Evolutionary conservation across 2,797 vertebrate genomes (phyloP), one percentile per base, ranked within the genome.

Genomic region (Melopsittacus undulatus): DNA sequence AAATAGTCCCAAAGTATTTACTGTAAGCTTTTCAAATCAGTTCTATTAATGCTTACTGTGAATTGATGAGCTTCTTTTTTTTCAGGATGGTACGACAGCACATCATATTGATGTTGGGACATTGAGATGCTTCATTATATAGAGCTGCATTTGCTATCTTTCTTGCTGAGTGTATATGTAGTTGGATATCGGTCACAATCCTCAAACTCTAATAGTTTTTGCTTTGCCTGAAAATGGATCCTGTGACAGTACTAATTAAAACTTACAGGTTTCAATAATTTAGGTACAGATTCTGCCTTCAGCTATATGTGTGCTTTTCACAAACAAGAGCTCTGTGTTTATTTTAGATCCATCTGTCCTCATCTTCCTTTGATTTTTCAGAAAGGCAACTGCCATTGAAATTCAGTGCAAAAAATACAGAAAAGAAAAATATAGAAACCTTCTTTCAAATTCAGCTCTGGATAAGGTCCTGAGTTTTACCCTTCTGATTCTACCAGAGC

Each of bases 251-350:
- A 52, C 91, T 94, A 96, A 94, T 94, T 96, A 94, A 95, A 89
- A 92, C 46, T 61, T 85, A 77, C 16, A 82, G 34, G 24, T 95
- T 88, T 95, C 75, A 79, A 43, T 91, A 87, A 95, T 95, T 94
- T 93, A 83, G 81, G 82, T 92, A 89, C 83, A 84, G 83, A 90
- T 91, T 90, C 87, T 94, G 85, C 92, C 90, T 81, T 96, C 72
- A 92, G 92, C 93, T 95, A 93, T 92, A 69, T 89, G 81, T 88
- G 87, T 85, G 63, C 74, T 92, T 87, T 79, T 74, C 79, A 76
- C 77, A 92, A 90, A 94, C 77, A 91, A 87, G 89, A 89, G 16
- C 45, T 93, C 48, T 68, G 45, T 89, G 76, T 88, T 94, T 93
- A 93, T 93, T 95, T 91, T 85, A 72, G 81, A 80, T 92, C 90